phyloP scores from a whole-genome alignment of 2,888 invertebrate species.

The Xylocampa areola region DNA sequence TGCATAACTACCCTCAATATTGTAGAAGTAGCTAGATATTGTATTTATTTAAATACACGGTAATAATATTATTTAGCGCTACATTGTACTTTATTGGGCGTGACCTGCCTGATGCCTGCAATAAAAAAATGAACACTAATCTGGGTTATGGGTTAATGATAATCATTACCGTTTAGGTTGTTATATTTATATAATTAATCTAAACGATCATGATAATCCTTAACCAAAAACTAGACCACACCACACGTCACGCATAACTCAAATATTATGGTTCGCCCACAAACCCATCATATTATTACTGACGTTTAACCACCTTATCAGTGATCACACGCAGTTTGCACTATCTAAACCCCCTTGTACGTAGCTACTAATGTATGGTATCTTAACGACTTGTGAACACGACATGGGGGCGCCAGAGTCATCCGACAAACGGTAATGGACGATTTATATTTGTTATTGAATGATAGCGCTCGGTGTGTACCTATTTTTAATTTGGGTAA shows the following conservation, averaged over 20 bases:
- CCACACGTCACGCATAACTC: background rate
- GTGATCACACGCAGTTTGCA: conserved; percentile 33
- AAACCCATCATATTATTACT: conserved; percentile 40
- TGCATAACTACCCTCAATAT: no score
- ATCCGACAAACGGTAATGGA: conserved; percentile 33
- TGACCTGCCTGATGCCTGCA: no score
- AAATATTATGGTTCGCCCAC: background rate
- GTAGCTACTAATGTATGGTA: conserved; percentile 45
- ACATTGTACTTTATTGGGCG: no score
- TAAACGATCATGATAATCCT: no score
- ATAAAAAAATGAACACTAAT: no score
- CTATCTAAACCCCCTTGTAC: conserved; percentile 14
- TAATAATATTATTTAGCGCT: no score
- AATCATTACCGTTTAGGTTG: no score
- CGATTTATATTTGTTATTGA: conserved; percentile 26
- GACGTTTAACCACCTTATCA: conserved; percentile 44
- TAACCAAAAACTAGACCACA: conserved; percentile 13
- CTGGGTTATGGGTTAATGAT: no score
- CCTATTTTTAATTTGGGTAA: no score
- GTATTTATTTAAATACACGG: no score
- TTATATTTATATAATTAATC: no score
- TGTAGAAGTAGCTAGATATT: no score
- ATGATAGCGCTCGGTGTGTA: conserved; percentile 1
- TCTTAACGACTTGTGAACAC: conserved; percentile 55
- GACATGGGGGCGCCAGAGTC: conserved; percentile 54